Evolutionary conservation across 2,888 invertebrate genomes (phyloP).

Genomic region (Yponomeuta cagnagella): DNA sequence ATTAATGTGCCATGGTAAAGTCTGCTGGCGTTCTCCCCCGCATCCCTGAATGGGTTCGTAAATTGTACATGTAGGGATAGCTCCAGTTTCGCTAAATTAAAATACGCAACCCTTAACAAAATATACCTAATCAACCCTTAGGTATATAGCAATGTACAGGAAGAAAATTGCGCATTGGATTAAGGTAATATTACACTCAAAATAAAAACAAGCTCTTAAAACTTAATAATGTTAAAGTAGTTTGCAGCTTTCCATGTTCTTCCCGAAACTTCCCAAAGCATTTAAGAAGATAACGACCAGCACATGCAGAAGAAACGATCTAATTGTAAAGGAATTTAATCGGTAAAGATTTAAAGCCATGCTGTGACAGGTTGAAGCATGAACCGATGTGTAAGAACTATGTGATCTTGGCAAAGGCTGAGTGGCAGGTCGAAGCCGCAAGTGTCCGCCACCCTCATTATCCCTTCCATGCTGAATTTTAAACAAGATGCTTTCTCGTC

Average conservation of each 20-base stretch:
- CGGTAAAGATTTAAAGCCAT: too few species aligned
- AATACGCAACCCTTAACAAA: conserved; percentile 38
- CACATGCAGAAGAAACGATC: too few species aligned
- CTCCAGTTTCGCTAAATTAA: conserved; percentile 59
- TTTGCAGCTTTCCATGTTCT: too few species aligned
- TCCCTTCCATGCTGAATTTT: conserved; percentile 75
- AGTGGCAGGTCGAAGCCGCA: conserved; percentile 45
- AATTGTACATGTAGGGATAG: conserved; percentile 61
- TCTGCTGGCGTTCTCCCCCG: conserved; percentile 58
- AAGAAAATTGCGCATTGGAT: background rate
- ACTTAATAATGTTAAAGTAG: too few species aligned
- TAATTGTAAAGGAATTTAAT: too few species aligned
- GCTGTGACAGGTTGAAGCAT: background rate
- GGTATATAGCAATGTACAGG: background rate
- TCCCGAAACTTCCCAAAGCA: too few species aligned
- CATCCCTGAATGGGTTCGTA: conserved; percentile 56
- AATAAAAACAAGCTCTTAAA: too few species aligned
- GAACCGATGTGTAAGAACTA: conserved; percentile 21
- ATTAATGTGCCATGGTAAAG: conserved; percentile 72
- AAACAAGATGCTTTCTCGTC: conserved; percentile 70
- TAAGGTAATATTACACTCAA: background rate
- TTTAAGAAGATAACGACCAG: too few species aligned
- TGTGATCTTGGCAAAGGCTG: conserved; percentile 41
- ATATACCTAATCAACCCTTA: background rate
- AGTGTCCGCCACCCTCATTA: conserved; percentile 57